A percentile compares a stretch with the other conserved stretches of the same genome.
Evolutionary conservation across 2,888 invertebrate species (phyloP).

Genomic region (Troides oblongomaculatus): DNA sequence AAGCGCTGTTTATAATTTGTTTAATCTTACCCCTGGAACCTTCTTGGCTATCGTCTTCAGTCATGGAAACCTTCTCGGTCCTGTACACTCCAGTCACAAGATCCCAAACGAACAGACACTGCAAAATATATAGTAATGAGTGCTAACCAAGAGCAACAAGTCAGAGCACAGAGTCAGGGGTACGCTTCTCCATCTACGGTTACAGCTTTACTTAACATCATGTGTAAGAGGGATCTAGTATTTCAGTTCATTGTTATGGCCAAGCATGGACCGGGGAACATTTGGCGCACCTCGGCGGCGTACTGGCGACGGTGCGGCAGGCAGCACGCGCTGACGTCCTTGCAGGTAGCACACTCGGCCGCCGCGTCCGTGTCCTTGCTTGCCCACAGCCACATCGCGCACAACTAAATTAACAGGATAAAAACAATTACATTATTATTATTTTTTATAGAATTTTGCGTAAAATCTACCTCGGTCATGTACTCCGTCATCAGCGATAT

Average conservation of each 20-base stretch:
- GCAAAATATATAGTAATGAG: constrained; percentile 18
- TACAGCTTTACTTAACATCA: too few relatives aligned
- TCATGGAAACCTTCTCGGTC: constrained; percentile 71
- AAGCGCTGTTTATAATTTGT: not conserved
- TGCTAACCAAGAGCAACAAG: too few relatives aligned
- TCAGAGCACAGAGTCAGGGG: too few relatives aligned
- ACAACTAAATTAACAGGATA: constrained; percentile 49
- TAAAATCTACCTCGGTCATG: too few relatives aligned
- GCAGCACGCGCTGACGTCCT: constrained; percentile 55
- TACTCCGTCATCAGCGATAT: too few relatives aligned
- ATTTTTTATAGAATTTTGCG: not conserved
- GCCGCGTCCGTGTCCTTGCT: constrained; percentile 48
- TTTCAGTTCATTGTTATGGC: too few relatives aligned
- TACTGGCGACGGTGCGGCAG: constrained; percentile 68
- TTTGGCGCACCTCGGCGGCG: constrained; percentile 64
- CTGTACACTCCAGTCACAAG: constrained; percentile 72
- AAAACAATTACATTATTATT: not conserved
- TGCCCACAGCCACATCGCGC: constrained; percentile 78
- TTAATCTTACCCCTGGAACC: constrained; percentile 61
- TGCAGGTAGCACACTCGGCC: constrained; percentile 56
- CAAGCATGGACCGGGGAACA: not conserved
- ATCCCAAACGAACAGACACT: constrained; percentile 77
- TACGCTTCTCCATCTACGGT: too few relatives aligned
- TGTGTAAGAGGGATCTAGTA: too few relatives aligned
- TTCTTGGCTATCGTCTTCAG: constrained; percentile 72